A percentile compares a stretch with the other conserved stretches of the same genome.
phyloP scores from a whole-genome alignment of 2,113 vertebrate species.

The Panurus biarmicus region DNA sequence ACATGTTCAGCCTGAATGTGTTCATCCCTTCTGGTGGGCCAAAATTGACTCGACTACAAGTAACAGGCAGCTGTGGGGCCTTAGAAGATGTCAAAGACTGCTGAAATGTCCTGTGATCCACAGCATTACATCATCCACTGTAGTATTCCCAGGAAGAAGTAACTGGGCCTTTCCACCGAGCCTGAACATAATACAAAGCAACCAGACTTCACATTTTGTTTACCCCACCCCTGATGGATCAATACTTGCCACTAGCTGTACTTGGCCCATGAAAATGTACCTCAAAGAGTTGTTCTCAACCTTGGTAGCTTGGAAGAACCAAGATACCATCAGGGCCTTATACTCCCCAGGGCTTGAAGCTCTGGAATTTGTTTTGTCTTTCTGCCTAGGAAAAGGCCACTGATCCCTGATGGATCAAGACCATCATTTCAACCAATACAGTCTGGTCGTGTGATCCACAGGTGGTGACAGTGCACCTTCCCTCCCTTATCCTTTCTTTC shows the following conservation, averaged over 20 bases:
- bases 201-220: accelerated
- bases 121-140: not conserved
- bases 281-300: not conserved
- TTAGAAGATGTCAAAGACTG: not conserved
- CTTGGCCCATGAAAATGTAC: not conserved
- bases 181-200: not conserved
- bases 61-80: not conserved
- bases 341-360: not conserved
- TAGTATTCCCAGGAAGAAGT: not conserved
- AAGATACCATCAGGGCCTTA: not conserved
- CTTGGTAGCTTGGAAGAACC: not conserved
- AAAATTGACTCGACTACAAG: not conserved
- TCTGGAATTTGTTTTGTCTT: not conserved
- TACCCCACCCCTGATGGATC: not conserved
- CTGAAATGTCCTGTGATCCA: not conserved
- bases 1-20: not conserved
- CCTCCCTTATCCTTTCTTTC: not conserved
- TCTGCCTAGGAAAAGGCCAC: not conserved
- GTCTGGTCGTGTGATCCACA: accelerated
- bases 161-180: not conserved
- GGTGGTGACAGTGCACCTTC: not conserved
- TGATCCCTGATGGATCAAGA: not conserved
- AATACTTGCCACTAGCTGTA: not conserved
- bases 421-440: not conserved
- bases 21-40: not conserved